These are phyloP conservation scores for Acinonyx jubatus DNA, from an alignment of 2,113 vertebrate species.

Conservation along the genomic window DNA sequence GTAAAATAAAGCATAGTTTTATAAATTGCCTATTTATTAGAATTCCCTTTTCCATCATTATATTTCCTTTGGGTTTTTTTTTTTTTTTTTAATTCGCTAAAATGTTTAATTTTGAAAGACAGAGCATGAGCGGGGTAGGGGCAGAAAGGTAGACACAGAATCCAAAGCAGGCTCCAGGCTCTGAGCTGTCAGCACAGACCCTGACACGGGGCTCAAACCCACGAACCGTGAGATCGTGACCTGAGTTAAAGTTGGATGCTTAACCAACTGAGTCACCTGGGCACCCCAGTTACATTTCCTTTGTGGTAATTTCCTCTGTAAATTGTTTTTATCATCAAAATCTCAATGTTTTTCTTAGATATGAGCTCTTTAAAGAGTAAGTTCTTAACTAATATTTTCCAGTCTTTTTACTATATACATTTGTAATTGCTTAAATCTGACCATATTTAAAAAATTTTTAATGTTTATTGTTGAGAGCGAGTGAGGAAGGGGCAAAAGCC, in stretches of 20 bases:
- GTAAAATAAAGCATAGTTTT: background rate
- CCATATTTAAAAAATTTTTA: background rate
- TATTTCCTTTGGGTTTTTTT: background rate
- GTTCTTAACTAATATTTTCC: background rate
- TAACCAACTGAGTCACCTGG: too few species aligned
- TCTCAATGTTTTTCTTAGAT: background rate
- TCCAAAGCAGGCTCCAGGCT: too few species aligned
- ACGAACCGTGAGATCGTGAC: too few species aligned
- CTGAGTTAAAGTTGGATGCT: too few species aligned
- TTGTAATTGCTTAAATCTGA: background rate
- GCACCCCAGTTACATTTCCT: background rate
- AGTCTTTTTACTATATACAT: background rate
- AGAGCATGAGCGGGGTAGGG: too few species aligned
- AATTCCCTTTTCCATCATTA: background rate
- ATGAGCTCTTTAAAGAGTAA: background rate
- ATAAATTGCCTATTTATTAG: background rate
- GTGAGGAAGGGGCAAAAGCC: too few species aligned
- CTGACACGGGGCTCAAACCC: too few species aligned
- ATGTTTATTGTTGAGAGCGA: too few species aligned
- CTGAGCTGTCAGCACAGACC: too few species aligned
- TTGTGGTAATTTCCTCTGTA: background rate
- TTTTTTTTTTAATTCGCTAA: too few species aligned
- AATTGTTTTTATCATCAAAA: background rate
- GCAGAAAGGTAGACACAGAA: too few species aligned
- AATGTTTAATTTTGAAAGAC: too few species aligned